A percentile compares a stretch with the other conserved stretches of the same genome.
These are phyloP conservation scores for Cebus imitator DNA, from an alignment of 2,113 vertebrate genomes.

Conservation along the genomic window DNA sequence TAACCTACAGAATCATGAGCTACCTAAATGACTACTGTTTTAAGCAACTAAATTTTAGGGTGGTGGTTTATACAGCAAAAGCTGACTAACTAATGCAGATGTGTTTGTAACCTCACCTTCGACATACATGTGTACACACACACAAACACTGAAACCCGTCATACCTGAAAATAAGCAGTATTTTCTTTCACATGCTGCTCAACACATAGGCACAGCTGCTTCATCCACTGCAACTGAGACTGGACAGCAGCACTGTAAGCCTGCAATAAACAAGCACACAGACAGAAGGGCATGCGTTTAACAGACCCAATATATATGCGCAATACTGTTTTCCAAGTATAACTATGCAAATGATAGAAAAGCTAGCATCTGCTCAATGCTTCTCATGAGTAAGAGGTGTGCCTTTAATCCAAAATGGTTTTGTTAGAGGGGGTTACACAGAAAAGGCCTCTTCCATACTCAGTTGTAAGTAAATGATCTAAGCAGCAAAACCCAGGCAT, in stretches of 20 bases:
- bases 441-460: neutral
- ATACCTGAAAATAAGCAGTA: constrained; percentile 94
- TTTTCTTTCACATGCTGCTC: constrained; percentile 97
- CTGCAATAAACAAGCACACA: constrained; percentile 76
- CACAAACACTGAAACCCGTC: neutral
- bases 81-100: neutral
- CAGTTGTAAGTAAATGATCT: neutral
- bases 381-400: constrained; percentile 13
- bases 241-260: constrained; percentile 96
- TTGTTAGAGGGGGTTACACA: neutral
- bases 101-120: neutral
- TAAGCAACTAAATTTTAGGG: neutral
- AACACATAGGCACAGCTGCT: constrained; percentile 94
- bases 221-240: constrained; percentile 97
- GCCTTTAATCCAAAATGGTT: neutral
- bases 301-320: neutral
- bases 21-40: neutral
- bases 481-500: neutral
- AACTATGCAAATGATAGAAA: neutral
- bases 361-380: neutral
- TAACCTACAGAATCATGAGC: neutral
- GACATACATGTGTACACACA: neutral
- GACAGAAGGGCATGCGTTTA: neutral
- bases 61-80: neutral
- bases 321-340: neutral